Evolutionary conservation across 2,797 vertebrate genomes (phyloP).

Genomic region (Acipenser oxyrinchus): DNA sequence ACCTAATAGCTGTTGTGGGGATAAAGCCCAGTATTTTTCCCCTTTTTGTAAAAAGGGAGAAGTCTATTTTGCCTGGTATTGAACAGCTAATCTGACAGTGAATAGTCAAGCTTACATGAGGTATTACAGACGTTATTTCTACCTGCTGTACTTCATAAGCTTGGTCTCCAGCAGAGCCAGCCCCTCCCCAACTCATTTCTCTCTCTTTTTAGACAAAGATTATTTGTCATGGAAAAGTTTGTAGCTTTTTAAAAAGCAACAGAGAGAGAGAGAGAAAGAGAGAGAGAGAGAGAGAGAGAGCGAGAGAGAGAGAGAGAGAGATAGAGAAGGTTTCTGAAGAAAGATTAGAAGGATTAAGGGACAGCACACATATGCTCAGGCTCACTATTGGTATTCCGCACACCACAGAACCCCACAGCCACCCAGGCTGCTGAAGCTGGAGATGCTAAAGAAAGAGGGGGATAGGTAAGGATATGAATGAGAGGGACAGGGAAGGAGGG

Average conservation of each 20-base stretch:
- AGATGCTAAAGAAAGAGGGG: no score
- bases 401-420: conserved; percentile 64
- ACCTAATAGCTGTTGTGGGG: conserved; percentile 76
- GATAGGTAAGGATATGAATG: conserved; percentile 1
- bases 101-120: conserved; percentile 51
- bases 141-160: conserved; percentile 58
- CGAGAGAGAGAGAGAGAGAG: no score
- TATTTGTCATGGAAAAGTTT: no score
- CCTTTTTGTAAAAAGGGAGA: no score
- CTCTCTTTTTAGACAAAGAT: conserved; percentile 4
- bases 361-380: conserved; percentile 93
- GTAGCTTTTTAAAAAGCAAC: no score
- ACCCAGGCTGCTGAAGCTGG: conserved; percentile 58
- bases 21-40: conserved; percentile 55
- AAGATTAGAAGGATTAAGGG: conserved; percentile 97
- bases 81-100: conserved; percentile 48
- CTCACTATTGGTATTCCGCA: conserved; percentile 86
- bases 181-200: conserved; percentile 16
- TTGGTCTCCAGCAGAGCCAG: conserved; percentile 50
- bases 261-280: no score
- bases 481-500: not conserved
- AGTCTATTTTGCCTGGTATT: conserved; percentile 2
- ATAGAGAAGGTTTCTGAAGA: conserved; percentile 55
- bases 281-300: no score
- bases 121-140: conserved; percentile 52